Base-by-base conservation (phyloP, 2,113 vertebrate genomes). In the Baryphthengus martii region DNA sequence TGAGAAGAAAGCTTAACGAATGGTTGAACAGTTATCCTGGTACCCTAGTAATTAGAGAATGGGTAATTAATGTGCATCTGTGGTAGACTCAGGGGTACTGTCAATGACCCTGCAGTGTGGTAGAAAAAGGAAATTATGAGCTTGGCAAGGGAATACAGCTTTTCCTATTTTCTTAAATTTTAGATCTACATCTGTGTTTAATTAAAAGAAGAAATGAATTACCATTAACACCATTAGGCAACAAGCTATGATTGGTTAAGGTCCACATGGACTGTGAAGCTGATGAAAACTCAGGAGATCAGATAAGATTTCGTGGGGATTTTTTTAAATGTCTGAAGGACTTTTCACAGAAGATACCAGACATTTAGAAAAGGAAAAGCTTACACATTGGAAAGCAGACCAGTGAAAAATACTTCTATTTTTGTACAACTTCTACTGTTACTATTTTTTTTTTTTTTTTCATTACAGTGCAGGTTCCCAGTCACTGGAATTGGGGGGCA, bases 51-150 rank as follows among this genome's bases (percentile, higher is more conserved):
- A 98, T 98, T 98, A 98, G 96, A 97, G 96, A 96, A 94, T 0
- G 37, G 72, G 96, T 98, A 98, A 98, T 98, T 98, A 98, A 98
- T 97, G 98, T 98, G 97, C 97, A 97, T 98, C 96, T 98, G 96
- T 95, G 90, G 92, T 91, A 96, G 85, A 89, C 97, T 97, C 97
- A 87, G 94, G 97, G 95, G 98, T 97, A 80, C 97, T 93, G 76
- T 97, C 96, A 97, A 63, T 10, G 95, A 98, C 96, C 97, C 97
- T 97, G 90, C 71, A 95, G 96, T 90, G 95, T 94, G 88, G 55
- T 92, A 89, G 95, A 91, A 97, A 96, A 94, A 88, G 73, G 85
- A 97, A 97, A 97, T 97, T 95, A 96, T 88, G 78, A 95, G 70
- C 72, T 96, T 97, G 85, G 91, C 97, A 96, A 93, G 96, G 96